phyloP scores from a whole-genome alignment of 2,888 invertebrate species.

The Agrochola macilenta region DNA sequence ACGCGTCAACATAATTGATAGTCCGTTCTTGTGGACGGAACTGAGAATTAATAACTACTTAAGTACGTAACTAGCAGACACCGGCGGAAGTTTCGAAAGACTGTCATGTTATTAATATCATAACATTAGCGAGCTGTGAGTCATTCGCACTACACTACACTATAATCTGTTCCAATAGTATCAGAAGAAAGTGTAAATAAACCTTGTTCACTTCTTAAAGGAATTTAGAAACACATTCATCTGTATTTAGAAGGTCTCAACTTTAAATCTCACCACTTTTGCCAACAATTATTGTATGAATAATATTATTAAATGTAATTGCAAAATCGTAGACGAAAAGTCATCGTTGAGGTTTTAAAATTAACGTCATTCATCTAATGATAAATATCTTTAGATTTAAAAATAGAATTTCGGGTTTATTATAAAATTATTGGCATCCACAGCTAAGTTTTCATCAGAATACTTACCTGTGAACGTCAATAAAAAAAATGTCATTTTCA shows the following conservation, averaged over 20 bases:
- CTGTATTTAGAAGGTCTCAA: neutral
- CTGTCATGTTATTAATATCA: conserved; percentile 56
- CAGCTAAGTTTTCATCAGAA: too few species aligned
- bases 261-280: neutral
- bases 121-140: conserved; percentile 46
- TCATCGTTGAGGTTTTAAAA: too few species aligned
- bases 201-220: neutral
- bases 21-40: conserved; percentile 48
- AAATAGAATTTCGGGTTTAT: too few species aligned
- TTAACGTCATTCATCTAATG: neutral
- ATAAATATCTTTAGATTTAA: too few species aligned
- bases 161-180: neutral
- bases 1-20: conserved; percentile 55
- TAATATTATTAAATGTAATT: neutral
- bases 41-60: conserved; percentile 42
- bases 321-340: neutral
- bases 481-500: too few species aligned
- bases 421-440: too few species aligned
- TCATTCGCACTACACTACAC: conserved; percentile 46
- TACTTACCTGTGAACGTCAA: too few species aligned
- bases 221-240: neutral
- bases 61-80: conserved; percentile 38
- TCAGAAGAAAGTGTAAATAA: neutral
- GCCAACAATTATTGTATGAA: neutral
- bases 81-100: conserved; percentile 62